Base-by-base conservation (phyloP, 2,888 invertebrate species). In the Gisinianus flammeolus region DNA sequence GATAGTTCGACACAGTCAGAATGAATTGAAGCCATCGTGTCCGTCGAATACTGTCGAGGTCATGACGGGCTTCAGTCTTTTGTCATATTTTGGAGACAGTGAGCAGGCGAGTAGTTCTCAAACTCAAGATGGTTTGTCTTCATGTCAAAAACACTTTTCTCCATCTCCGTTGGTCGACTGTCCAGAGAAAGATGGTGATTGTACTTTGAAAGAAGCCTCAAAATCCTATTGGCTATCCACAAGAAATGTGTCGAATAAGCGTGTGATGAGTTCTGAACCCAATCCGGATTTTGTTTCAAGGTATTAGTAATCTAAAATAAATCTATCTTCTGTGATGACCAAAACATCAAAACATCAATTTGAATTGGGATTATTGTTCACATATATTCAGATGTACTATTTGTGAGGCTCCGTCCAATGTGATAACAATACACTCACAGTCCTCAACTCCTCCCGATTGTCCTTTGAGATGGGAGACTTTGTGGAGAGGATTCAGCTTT, bases 401-500 rank as follows among this genome's bases (percentile, higher is more conserved):
- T 26, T 62, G 62, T 62, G 62, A 62, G 26, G 26, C 62, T 12
- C 62, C 62, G 26, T 22, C 26, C 62, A 62, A 62, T 28, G 62
- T 62, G 0, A 62, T 62, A 2, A 62, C 62, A 6, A 1, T 62
- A 62, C 62, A 62, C 16, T 28, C 28, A 28, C 62, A 62, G 16
- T 24, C 62, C 24, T 62, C 62, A 26, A 22, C 12, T 8, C 26
- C 26, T 62, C 62, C 62, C 24, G 62, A 62, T 1, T 62, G 62
- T 62, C 62, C 62, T 1, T 4, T 5, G 5, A 26, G 62, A 26
- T 62, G 62, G 62, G 26, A 24, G 8, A 26, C 62, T 26, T 12
- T 62, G 16, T 62, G 62, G 62, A 62, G 62, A 62, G 62, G 62
- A 22, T 62, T 12, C 16, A 62, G 62, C 16, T 62, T 62, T 62